These are phyloP conservation scores for Stichopus chloronotus DNA, from an alignment of 35 echinoderm and acorn worm genomes.

Conservation along the genomic window DNA sequence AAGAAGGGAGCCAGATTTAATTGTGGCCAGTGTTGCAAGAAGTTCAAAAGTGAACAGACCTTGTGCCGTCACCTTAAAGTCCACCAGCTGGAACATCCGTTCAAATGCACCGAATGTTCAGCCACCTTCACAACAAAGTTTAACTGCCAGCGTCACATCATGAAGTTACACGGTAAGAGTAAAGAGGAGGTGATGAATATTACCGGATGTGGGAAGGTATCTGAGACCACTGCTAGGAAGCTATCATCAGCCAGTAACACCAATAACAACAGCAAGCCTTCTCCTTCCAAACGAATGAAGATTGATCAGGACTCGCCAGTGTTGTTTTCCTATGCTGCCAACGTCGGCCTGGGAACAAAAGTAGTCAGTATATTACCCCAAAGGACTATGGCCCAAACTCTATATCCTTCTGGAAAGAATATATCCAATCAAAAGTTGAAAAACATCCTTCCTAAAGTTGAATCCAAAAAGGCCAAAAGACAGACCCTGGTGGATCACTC, in stretches of 20 bases:
- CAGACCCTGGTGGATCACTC: not conserved
- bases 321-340: not conserved
- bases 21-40: conserved; percentile 89
- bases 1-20: conserved; percentile 70
- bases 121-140: conserved; percentile 97
- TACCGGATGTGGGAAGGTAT: conserved; percentile 57
- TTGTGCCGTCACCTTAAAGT: conserved; percentile 80
- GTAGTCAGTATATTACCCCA: conserved; percentile 42
- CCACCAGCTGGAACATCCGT: conserved; percentile 92
- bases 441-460: conserved; percentile 20
- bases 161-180: conserved; percentile 90
- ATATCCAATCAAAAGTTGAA: not conserved
- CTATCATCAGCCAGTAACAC: not conserved
- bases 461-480: not conserved
- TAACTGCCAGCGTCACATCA: conserved; percentile 97
- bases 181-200: conserved; percentile 80
- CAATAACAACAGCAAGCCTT: not conserved
- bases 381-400: not conserved
- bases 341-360: not conserved
- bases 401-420: not conserved
- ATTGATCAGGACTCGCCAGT: not conserved
- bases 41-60: conserved; percentile 83
- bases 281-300: not conserved
- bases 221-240: conserved; percentile 7
- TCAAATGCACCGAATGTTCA: conserved; percentile 81